Evolutionary conservation across 2,888 invertebrate species (phyloP).

Genomic region (Drosophila koepferae): DNA sequence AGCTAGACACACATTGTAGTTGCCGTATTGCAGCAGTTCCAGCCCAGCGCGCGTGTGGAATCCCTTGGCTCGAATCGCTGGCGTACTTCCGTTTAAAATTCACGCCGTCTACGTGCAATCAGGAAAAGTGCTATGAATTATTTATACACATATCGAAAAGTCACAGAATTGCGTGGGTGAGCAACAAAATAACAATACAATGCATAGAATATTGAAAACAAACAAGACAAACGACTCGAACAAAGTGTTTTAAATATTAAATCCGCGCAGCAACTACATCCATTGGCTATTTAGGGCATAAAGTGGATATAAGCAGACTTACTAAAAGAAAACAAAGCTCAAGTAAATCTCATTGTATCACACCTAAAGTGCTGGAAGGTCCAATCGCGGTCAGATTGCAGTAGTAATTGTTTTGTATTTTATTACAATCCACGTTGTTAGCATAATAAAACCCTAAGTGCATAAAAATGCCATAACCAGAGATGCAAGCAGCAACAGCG

Average conservation of each 20-base stretch:
- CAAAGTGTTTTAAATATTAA: conserved; percentile 37
- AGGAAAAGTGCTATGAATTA: conserved; percentile 76
- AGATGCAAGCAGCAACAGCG: conserved; percentile 20
- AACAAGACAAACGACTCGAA: conserved; percentile 15
- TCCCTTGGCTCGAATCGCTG: conserved; percentile 37
- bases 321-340: not conserved
- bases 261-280: not conserved
- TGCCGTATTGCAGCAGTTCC: conserved; percentile 15
- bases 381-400: not conserved
- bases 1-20: conserved; percentile 43
- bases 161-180: conserved; percentile 14
- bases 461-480: conserved; percentile 12
- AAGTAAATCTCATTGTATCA: not conserved
- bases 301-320: not conserved
- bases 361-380: not conserved
- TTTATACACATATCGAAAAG: conserved; percentile 58
- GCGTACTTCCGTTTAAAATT: conserved; percentile 70
- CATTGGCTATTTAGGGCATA: not conserved
- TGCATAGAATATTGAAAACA: conserved; percentile 19
- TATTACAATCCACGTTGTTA: not conserved
- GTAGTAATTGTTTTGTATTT: not conserved
- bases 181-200: conserved; percentile 31
- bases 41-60: not conserved
- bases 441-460: conserved; percentile 4
- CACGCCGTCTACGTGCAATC: conserved; percentile 78